Evolutionary conservation across 2,113 vertebrate genomes (phyloP).

Genomic region (Gnathonemus echidnorhynchus): DNA sequence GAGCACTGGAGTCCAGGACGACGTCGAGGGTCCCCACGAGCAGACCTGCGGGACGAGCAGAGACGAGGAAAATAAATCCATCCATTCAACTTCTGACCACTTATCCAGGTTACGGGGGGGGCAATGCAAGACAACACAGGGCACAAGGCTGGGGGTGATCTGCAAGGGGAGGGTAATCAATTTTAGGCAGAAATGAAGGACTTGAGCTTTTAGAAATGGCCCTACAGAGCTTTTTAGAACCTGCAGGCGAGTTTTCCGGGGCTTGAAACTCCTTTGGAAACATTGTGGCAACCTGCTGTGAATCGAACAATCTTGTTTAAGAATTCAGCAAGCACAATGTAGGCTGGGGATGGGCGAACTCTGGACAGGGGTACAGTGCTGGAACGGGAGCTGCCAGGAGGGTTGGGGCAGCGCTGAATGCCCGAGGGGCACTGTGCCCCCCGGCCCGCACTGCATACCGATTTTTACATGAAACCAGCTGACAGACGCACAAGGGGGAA

Average conservation of each 20-base stretch:
- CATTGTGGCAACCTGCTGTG: neutral
- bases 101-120: neutral
- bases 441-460: neutral
- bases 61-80: neutral
- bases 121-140: neutral
- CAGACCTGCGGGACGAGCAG: constrained; percentile 62
- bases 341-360: neutral
- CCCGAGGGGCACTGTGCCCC: neutral
- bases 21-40: constrained; percentile 95
- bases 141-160: neutral
- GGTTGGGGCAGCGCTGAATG: neutral
- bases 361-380: neutral
- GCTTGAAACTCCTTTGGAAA: neutral
- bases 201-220: neutral
- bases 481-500: neutral
- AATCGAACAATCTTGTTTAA: neutral
- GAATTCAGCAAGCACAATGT: neutral
- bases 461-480: neutral
- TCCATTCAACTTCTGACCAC: neutral
- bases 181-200: neutral
- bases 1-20: constrained; percentile 91
- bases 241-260: neutral
- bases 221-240: neutral
- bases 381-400: neutral
- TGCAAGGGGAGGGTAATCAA: neutral